These are phyloP conservation scores for Phortica magna DNA, from an alignment of 2,888 invertebrate species.

Conservation along the genomic window DNA sequence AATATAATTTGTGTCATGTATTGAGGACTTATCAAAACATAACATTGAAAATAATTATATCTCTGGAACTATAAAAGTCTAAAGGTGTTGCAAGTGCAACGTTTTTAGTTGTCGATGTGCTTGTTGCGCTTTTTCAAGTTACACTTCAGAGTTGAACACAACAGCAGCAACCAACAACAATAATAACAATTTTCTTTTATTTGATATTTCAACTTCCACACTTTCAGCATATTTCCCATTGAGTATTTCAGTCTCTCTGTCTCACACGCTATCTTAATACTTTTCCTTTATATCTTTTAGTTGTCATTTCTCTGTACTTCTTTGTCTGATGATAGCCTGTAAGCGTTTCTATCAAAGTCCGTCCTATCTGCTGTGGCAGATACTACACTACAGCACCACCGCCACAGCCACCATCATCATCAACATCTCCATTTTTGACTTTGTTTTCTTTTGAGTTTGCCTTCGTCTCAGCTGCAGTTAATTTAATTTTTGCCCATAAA, in stretches of 20 bases:
- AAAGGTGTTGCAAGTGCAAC: no score
- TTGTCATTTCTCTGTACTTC: neutral
- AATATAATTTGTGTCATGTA: no score
- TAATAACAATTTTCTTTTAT: neutral
- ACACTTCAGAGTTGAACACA: no score
- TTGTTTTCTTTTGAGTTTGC: conserved; percentile 47
- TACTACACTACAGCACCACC: neutral
- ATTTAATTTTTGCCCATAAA: conserved; percentile 72
- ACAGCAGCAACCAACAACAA: neutral
- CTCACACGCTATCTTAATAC: neutral
- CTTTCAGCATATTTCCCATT: neutral
- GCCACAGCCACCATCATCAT: neutral
- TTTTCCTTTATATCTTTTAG: neutral
- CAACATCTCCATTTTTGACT: conserved; percentile 8
- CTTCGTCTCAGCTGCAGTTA: conserved; percentile 61
- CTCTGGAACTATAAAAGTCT: no score
- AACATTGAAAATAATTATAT: no score
- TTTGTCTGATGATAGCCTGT: neutral
- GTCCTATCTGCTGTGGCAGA: neutral
- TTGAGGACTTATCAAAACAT: no score
- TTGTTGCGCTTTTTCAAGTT: neutral
- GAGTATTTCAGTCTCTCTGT: neutral
- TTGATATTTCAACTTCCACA: neutral
- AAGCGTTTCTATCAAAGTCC: neutral
- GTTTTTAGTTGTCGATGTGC: neutral